phyloP scores from a whole-genome alignment of 2,888 invertebrate genomes.

The Carabus problematicus region DNA sequence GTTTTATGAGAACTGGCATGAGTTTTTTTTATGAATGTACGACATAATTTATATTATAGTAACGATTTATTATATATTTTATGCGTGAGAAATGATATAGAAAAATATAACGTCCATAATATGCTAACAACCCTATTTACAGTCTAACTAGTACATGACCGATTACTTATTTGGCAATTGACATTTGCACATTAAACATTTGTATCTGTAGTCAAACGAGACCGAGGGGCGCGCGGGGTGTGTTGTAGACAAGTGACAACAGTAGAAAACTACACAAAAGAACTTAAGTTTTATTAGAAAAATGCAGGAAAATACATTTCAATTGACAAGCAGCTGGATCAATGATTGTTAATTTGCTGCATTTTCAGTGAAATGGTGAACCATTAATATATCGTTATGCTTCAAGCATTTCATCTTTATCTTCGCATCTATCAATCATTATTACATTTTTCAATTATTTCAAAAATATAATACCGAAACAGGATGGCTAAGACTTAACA shows the following conservation, averaged over 20 bases:
- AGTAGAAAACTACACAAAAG: constrained; percentile 33
- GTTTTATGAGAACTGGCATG: too few relatives aligned
- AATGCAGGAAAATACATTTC: constrained; percentile 41
- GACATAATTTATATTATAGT: too few relatives aligned
- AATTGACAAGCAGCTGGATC: background rate
- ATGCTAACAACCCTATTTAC: constrained; percentile 8
- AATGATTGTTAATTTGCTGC: too few relatives aligned
- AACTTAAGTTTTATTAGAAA: constrained; percentile 27
- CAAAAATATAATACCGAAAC: constrained; percentile 24
- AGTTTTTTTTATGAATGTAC: too few relatives aligned
- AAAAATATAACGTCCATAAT: too few relatives aligned
- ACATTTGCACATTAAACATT: constrained; percentile 33
- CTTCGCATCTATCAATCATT: too few relatives aligned
- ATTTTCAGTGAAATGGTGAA: constrained; percentile 16
- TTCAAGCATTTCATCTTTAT: constrained; percentile 5
- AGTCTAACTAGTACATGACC: constrained; percentile 14
- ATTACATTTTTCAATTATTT: background rate
- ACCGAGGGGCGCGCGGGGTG: too few relatives aligned
- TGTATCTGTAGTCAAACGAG: too few relatives aligned
- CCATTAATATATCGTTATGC: constrained; percentile 9
- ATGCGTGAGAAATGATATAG: too few relatives aligned
- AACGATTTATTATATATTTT: too few relatives aligned
- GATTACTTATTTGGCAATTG: constrained; percentile 39
- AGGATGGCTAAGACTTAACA: constrained; percentile 21
- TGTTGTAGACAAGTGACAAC: constrained; percentile 28